Evolutionary conservation across 2,888 invertebrate genomes (phyloP).

Genomic region (Ornithoptera alexandrae): DNA sequence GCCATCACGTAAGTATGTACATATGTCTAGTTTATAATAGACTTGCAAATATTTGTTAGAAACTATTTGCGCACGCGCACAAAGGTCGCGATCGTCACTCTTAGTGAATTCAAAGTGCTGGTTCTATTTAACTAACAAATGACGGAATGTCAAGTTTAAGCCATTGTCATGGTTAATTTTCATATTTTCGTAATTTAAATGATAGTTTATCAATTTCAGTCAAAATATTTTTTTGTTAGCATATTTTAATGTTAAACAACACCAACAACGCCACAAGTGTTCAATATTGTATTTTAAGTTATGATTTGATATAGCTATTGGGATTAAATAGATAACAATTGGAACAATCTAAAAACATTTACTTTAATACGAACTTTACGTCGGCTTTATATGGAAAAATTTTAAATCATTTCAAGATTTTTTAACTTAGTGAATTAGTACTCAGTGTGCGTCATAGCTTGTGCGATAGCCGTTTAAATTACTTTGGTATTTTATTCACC

Average conservation of each 20-base stretch:
- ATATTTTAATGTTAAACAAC: too few relatives aligned
- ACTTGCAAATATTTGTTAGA: conserved; percentile 54
- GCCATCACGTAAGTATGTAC: conserved; percentile 11
- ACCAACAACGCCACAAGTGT: too few relatives aligned
- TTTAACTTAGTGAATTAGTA: too few relatives aligned
- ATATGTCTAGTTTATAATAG: conserved; percentile 33
- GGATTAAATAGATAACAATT: too few relatives aligned
- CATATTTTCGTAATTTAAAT: background rate
- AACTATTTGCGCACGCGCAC: conserved; percentile 53
- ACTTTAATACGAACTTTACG: too few relatives aligned
- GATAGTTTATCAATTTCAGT: background rate
- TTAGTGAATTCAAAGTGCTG: conserved; percentile 53
- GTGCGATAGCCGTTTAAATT: conserved; percentile 7
- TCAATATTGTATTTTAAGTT: too few relatives aligned
- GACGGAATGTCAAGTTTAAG: conserved; percentile 54
- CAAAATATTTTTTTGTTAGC: too few relatives aligned
- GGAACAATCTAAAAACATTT: too few relatives aligned
- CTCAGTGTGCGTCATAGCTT: background rate
- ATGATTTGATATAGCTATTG: too few relatives aligned
- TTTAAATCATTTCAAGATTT: background rate
- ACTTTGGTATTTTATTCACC: conserved; percentile 28
- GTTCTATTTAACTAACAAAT: conserved; percentile 45
- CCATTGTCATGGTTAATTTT: conserved; percentile 43
- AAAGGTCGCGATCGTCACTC: conserved; percentile 62
- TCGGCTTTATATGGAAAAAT: background rate